Conservation (phyloP, 2,797 vertebrate species). For the Heterohyrax brucei region DNA sequence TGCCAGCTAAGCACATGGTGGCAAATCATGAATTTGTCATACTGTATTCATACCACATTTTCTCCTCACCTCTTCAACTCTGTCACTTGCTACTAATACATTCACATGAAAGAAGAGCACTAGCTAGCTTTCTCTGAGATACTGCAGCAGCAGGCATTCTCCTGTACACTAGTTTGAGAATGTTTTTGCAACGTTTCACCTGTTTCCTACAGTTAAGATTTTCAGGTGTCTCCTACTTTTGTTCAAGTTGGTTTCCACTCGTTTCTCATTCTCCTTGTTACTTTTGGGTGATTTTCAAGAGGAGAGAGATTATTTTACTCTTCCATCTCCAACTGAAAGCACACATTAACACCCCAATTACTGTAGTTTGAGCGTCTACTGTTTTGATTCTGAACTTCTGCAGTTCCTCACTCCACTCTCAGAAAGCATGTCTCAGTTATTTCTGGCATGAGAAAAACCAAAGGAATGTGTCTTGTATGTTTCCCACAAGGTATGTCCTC, state of each 20-base stretch:
- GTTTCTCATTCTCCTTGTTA: slow-evolving; percentile 25
- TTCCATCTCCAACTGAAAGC: slow-evolving; percentile 44
- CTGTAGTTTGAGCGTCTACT: background rate
- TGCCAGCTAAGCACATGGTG: too few species aligned
- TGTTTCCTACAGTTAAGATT: background rate
- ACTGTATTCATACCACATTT: background rate
- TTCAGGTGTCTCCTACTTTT: background rate
- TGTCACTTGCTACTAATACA: background rate
- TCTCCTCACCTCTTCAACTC: background rate
- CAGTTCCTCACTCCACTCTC: background rate
- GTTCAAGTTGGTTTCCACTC: background rate
- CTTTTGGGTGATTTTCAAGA: slow-evolving; percentile 49
- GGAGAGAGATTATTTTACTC: slow-evolving; percentile 32
- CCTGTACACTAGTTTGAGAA: background rate
- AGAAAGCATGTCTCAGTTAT: slow-evolving; percentile 19
- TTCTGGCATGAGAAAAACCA: slow-evolving; percentile 16
- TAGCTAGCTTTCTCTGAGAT: background rate
- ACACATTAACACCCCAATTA: slow-evolving; percentile 27
- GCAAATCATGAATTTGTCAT: too few species aligned
- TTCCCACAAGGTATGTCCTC: background rate
- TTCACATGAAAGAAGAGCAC: background rate
- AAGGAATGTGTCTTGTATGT: background rate
- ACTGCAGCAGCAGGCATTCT: background rate
- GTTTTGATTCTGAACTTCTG: background rate
- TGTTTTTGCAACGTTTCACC: background rate